These are phyloP conservation scores for Amniataba percoides DNA, from an alignment of 2,797 vertebrate species.

Conservation along the genomic window DNA sequence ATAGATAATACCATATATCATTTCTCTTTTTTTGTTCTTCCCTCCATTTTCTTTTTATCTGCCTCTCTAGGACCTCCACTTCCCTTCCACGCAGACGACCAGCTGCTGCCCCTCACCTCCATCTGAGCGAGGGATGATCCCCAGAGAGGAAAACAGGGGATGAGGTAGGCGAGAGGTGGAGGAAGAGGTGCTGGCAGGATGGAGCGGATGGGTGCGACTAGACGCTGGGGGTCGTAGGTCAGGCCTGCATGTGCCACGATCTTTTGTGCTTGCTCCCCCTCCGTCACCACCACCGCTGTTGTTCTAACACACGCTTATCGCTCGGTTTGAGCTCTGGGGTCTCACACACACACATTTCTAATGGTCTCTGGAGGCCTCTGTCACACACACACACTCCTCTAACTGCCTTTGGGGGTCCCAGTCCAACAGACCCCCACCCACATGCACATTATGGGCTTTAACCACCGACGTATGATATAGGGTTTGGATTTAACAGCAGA, in stretches of 20 bases:
- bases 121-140: constrained; percentile 59
- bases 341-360: constrained; percentile 15
- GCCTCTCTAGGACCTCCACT: constrained; percentile 48
- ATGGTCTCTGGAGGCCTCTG: constrained; percentile 39
- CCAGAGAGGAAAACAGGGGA: constrained; percentile 69
- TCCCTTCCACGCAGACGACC: constrained; percentile 64
- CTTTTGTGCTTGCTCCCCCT: constrained; percentile 64
- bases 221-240: constrained; percentile 78
- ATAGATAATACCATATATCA: constrained; percentile 54
- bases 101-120: constrained; percentile 79
- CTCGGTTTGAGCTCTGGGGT: constrained; percentile 1
- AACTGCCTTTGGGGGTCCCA: constrained; percentile 45
- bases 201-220: constrained; percentile 75
- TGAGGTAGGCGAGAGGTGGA: constrained; percentile 50
- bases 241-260: constrained; percentile 59
- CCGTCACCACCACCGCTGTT: constrained; percentile 37
- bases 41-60: constrained; percentile 22
- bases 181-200: constrained; percentile 53
- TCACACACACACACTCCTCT: constrained; percentile 27
- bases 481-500: constrained; percentile 60
- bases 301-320: constrained; percentile 32
- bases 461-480: constrained; percentile 28
- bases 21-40: constrained; percentile 37
- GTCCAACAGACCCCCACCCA: constrained; percentile 39
- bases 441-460: constrained; percentile 59